Conservation (phyloP, 2,888 invertebrate genomes). For the Idaea aversata region DNA sequence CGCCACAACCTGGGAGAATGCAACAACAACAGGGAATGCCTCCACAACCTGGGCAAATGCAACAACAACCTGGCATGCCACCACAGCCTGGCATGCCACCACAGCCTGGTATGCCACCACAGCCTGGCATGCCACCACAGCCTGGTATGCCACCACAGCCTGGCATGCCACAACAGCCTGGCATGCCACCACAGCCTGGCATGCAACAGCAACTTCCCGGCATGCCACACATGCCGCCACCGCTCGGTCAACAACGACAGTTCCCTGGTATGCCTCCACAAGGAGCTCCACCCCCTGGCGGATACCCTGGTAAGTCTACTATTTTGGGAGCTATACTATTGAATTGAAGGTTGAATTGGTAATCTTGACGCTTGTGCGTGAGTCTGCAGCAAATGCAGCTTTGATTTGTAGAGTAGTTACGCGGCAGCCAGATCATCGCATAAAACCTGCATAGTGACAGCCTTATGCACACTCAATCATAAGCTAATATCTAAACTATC, state of each 20-base stretch:
- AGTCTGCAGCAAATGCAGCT: too few species aligned
- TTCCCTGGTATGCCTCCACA: conserved; percentile 45
- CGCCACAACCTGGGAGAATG: conserved; percentile 30
- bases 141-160: conserved; percentile 33
- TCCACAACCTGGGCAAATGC: conserved; percentile 31
- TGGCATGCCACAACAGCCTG: conserved; percentile 30
- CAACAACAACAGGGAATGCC: conserved; percentile 18
- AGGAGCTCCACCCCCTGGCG: conserved; percentile 40
- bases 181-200: conserved; percentile 33
- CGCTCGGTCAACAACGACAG: conserved; percentile 54
- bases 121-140: conserved; percentile 32
- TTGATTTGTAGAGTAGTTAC: too few species aligned
- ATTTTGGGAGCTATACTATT: not conserved
- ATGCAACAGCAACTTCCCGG: conserved; percentile 48
- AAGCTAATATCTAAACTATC: too few species aligned
- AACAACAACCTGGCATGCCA: conserved; percentile 28
- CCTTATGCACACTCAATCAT: too few species aligned
- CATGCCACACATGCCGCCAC: conserved; percentile 73
- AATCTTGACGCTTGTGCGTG: not conserved
- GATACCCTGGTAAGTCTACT: conserved; percentile 49
- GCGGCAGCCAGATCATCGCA: too few species aligned
- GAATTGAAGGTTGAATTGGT: too few species aligned
- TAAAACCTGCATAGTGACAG: too few species aligned
- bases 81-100: conserved; percentile 32
- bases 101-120: conserved; percentile 31